A percentile compares a stretch with the other conserved stretches of the same genome.
Evolutionary conservation across 2,888 invertebrate genomes (phyloP).

Genomic region (Athalia cordata): DNA sequence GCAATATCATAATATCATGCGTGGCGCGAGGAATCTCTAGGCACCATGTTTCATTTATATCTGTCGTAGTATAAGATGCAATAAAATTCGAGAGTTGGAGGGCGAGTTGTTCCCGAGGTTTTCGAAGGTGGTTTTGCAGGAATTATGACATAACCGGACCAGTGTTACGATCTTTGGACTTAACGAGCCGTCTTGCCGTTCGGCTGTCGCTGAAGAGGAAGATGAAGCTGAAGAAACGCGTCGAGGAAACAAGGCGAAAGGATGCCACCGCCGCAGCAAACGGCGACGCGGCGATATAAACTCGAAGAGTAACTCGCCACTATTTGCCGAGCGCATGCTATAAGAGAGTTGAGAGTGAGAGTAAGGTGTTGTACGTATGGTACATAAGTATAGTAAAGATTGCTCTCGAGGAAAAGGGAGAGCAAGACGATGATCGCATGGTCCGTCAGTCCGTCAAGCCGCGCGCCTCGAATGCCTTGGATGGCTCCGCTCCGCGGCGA

Average conservation of each 20-base stretch:
- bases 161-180: conserved; percentile 39
- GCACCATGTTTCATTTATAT: too few species aligned
- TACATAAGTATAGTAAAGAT: background rate
- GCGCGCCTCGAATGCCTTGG: conserved; percentile 67
- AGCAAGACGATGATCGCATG: conserved; percentile 15
- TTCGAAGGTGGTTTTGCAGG: background rate
- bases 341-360: conserved; percentile 27
- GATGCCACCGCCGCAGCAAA: too few species aligned
- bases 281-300: background rate
- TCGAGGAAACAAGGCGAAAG: too few species aligned
- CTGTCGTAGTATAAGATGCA: background rate
- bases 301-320: conserved; percentile 30
- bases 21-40: too few species aligned
- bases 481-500: conserved; percentile 59
- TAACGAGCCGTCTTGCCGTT: conserved; percentile 29
- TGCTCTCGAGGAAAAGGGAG: conserved; percentile 33
- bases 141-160: conserved; percentile 38
- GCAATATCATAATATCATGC: too few species aligned
- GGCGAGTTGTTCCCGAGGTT: background rate
- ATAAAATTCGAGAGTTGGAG: background rate
- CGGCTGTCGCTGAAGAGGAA: background rate
- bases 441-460: conserved; percentile 58
- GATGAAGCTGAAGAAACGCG: background rate
- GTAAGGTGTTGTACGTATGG: background rate
- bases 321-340: conserved; percentile 18